These are phyloP conservation scores for Galagoides demidoff DNA, from an alignment of 2,797 vertebrate genomes.

Conservation along the genomic window DNA sequence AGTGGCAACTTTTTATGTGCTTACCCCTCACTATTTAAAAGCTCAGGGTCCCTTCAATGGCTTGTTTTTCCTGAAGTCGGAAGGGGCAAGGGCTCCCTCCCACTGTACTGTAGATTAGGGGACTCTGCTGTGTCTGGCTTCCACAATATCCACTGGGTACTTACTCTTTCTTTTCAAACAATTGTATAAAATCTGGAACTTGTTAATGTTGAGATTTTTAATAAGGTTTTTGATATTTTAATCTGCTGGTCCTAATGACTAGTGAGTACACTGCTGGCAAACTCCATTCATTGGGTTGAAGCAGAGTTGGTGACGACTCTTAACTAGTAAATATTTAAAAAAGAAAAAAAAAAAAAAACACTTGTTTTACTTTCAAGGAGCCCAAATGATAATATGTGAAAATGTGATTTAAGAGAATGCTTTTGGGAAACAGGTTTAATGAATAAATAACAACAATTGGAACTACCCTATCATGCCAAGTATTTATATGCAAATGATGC, in stretches of 20 bases:
- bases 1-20: neutral
- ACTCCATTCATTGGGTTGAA: neutral
- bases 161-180: slow-evolving; percentile 12
- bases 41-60: neutral
- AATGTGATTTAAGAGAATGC: slow-evolving; percentile 25
- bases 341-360: neutral
- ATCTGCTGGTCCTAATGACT: neutral
- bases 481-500: slow-evolving; percentile 69
- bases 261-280: neutral
- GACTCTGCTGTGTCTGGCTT: neutral
- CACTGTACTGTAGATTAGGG: fast-evolving
- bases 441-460: slow-evolving; percentile 69
- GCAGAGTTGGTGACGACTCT: neutral
- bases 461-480: slow-evolving; percentile 57
- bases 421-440: slow-evolving; percentile 45
- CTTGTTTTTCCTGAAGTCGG: neutral
- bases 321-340: neutral
- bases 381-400: slow-evolving; percentile 51
- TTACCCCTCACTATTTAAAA: neutral
- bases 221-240: neutral
- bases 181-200: neutral
- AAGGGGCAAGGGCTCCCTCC: neutral
- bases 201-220: neutral
- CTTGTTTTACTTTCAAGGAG: slow-evolving; percentile 23
- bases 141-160: neutral